Evolutionary conservation across 1,140 invertebrate genomes (phyloP), one percentile per base, ranked within the genome.

Genomic region (Apis dorsata): DNA sequence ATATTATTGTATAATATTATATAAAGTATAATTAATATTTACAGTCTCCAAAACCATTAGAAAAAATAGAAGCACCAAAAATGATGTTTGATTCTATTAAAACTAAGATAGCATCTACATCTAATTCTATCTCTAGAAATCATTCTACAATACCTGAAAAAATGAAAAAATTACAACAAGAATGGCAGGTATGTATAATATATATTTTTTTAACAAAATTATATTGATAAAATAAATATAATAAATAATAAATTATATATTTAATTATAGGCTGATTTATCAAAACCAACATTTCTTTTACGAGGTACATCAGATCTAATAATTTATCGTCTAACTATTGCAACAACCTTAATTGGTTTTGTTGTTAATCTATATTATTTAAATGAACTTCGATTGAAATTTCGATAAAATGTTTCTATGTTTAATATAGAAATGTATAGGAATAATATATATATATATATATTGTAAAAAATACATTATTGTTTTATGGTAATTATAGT

Each of bases 291-390:
- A 0, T 95, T 93, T 85, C 80, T 94, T 66, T 93, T 94, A 73
- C 94, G 92, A 70, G 95, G 95, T 62, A 91, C 89, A 13, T 86
- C 91, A n/a, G 95, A 95, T 84, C 91, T 81, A 78, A 81, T 95
- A 53, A 79, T 95, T 7, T 94, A 94, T 81, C 92, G 93, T 28
- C 51, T 94, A 1, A 94, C 93, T 5, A 71, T 93, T 80, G 85
- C 86, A 69, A 75, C 93, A 1, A 0, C 28, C 11, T 21, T 1
- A 21, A 0, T 49, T n/a, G 13, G 24, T 51, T 53, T 0, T 24
- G 11, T 24, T 19, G 0, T 1, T 8, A 68, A 15, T 55, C 0
- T 65, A 5, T 21, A 65, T 78, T 19, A 71, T 1, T 0, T 62
- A 1, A 0, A 1, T 0, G 44, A 68, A 44, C n/a, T 68, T 21